Conservation (phyloP, 2,888 invertebrate genomes). For the Lepidochitona cinerea region DNA sequence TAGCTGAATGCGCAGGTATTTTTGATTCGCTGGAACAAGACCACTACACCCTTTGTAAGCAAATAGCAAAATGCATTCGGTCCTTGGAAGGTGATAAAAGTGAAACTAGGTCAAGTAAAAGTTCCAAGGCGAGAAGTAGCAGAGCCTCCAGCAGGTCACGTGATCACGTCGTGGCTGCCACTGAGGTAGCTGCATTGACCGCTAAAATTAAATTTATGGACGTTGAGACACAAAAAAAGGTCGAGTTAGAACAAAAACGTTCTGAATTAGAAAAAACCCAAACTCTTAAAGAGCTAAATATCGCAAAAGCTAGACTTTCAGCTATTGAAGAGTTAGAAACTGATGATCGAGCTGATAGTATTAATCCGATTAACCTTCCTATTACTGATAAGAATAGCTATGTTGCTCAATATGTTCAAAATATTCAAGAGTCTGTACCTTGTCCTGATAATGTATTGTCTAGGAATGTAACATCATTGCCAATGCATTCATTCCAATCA, state of each 20-base stretch:
- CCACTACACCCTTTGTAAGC: background rate
- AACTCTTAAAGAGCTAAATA: background rate
- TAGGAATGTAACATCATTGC: too few relatives aligned
- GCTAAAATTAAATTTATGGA: background rate
- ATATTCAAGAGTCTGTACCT: too few relatives aligned
- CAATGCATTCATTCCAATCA: background rate
- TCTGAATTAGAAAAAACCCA: background rate
- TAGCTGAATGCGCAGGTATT: background rate
- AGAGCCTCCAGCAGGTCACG: background rate
- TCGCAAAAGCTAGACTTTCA: background rate
- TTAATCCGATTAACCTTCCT: background rate
- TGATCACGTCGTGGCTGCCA: background rate
- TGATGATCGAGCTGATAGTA: background rate
- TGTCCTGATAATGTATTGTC: too few relatives aligned
- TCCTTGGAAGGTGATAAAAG: background rate
- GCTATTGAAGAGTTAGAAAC: background rate
- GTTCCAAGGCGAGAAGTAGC: background rate
- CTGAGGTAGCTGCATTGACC: background rate
- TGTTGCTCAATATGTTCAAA: background rate
- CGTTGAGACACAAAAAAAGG: conserved; percentile 64
- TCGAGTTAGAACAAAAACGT: conserved; percentile 77
- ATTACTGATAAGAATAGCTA: background rate
- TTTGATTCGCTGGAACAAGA: background rate
- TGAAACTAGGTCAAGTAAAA: background rate
- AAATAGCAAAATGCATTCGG: background rate